These are phyloP conservation scores for Cheilosia variabilis DNA, from an alignment of 2,888 invertebrate species.

Conservation along the genomic window DNA sequence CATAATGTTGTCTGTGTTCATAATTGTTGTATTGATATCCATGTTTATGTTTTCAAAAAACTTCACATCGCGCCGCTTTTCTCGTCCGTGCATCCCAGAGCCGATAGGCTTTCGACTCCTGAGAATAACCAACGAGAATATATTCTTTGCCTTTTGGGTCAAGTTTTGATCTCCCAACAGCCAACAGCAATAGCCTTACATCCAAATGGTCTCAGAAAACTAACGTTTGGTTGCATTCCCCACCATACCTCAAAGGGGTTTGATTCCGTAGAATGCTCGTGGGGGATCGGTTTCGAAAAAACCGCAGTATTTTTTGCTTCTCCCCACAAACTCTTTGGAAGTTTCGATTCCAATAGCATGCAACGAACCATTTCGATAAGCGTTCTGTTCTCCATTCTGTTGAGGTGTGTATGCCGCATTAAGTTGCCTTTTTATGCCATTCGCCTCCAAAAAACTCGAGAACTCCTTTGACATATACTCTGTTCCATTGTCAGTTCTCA, in stretches of 20 bases:
- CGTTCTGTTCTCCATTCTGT: slow-evolving; percentile 8
- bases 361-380: slow-evolving; percentile 9
- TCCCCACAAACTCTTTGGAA: not conserved
- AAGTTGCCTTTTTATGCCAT: slow-evolving; percentile 7
- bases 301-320: too few species aligned
- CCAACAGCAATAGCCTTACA: too few species aligned
- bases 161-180: not conserved
- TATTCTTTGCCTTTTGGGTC: not conserved
- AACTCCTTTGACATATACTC: slow-evolving; percentile 21
- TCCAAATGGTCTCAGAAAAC: not conserved
- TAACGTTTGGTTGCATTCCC: too few species aligned
- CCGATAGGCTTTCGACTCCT: slow-evolving; percentile 5
- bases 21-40: not conserved
- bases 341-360: slow-evolving; percentile 8
- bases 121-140: not conserved
- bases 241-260: too few species aligned
- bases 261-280: too few species aligned
- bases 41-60: not conserved
- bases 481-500: slow-evolving; percentile 33
- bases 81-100: not conserved
- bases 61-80: not conserved
- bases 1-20: not conserved
- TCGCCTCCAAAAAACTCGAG: slow-evolving; percentile 5
- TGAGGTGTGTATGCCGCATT: slow-evolving; percentile 14
- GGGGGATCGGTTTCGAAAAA: too few species aligned